A percentile compares a stretch with the other conserved stretches of the same genome.
phyloP scores from a whole-genome alignment of 2,797 vertebrate species.

The Scarus forsteni region DNA sequence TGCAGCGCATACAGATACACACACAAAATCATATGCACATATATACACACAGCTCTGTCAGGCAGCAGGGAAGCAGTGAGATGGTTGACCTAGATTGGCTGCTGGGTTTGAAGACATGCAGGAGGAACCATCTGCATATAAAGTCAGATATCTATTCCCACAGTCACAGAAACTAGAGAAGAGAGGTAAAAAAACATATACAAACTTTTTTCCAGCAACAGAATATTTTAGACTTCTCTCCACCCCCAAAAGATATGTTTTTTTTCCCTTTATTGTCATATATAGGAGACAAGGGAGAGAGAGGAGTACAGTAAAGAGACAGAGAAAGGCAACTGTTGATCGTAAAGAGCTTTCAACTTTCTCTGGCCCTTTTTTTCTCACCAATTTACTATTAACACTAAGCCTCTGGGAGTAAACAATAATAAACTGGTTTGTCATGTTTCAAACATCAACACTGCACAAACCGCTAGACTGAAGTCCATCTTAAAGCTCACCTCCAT shows the following conservation, averaged over 20 bases:
- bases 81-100: conserved; percentile 81
- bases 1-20: conserved; percentile 7
- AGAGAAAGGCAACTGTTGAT: background rate
- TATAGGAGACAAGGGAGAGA: background rate
- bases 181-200: conserved; percentile 41
- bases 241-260: background rate
- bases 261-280: conserved; percentile 19
- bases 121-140: conserved; percentile 76
- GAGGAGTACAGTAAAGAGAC: conserved; percentile 4
- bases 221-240: conserved; percentile 26
- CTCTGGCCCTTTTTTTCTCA: too few relatives aligned
- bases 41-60: conserved; percentile 59
- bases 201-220: conserved; percentile 38
- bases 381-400: too few relatives aligned
- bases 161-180: conserved; percentile 34
- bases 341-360: too few relatives aligned
- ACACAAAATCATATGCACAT: conserved; percentile 24
- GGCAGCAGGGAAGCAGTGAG: conserved; percentile 63
- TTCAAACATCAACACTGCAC: too few relatives aligned
- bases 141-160: conserved; percentile 66
- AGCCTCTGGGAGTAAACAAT: too few relatives aligned
- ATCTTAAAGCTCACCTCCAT: too few relatives aligned
- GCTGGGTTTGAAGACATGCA: conserved; percentile 70
- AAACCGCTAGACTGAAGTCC: too few relatives aligned
- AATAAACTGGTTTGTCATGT: too few relatives aligned